Conservation (phyloP, 2,888 invertebrate species). For the Helleia helle region DNA sequence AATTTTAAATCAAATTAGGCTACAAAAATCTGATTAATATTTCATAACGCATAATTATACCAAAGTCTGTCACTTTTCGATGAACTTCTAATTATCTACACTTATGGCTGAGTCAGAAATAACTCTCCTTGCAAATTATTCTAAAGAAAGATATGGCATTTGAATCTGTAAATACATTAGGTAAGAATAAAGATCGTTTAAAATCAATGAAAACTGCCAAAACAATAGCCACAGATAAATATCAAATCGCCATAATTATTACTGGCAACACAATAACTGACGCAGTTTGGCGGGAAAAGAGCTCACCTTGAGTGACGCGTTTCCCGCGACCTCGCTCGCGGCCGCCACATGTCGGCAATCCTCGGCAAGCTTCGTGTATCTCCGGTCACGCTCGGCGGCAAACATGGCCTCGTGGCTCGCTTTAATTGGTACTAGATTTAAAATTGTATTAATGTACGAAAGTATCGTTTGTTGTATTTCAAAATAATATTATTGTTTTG, state of each 20-base stretch:
- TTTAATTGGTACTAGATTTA: conserved; percentile 31
- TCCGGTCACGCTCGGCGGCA: conserved; percentile 25
- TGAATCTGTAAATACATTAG: neutral
- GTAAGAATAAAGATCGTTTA: neutral
- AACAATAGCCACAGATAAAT: conserved; percentile 6
- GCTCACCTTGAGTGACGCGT: conserved; percentile 62
- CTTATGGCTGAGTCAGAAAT: too few species aligned
- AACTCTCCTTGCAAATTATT: too few species aligned
- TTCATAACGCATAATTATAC: too few species aligned
- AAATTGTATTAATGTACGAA: too few species aligned
- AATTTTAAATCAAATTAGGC: too few species aligned
- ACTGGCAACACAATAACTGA: conserved; percentile 43
- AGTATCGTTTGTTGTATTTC: too few species aligned
- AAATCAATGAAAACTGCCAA: conserved; percentile 2
- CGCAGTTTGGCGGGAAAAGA: conserved; percentile 61
- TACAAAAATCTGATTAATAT: too few species aligned
- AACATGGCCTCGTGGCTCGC: conserved; percentile 30
- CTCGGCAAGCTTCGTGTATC: conserved; percentile 21
- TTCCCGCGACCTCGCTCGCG: conserved; percentile 67
- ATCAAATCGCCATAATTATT: conserved; percentile 23
- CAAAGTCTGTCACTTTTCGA: too few species aligned
- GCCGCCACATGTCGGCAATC: conserved; percentile 48
- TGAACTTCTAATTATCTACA: too few species aligned
- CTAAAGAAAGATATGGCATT: neutral
- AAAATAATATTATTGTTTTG: too few species aligned